Conservation (phyloP, 1,140 invertebrate species). For the Bombus picipes region DNA sequence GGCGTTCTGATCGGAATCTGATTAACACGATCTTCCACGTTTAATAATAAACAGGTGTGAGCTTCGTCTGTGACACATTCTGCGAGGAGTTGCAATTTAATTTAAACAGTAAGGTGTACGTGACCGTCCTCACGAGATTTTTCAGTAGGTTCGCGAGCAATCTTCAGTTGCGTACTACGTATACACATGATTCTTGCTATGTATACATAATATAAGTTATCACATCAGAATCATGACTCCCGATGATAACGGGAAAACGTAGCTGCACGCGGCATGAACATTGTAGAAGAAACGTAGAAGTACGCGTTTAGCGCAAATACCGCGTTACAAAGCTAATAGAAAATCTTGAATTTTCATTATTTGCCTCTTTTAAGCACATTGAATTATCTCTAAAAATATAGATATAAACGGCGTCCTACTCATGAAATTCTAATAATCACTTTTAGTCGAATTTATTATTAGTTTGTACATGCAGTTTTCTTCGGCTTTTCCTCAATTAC, state of each 20-base stretch:
- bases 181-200: neutral
- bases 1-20: neutral
- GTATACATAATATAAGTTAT: neutral
- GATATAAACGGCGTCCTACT: too few species aligned
- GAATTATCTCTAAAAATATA: neutral
- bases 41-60: slow-evolving; percentile 24
- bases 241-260: neutral
- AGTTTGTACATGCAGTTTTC: too few species aligned
- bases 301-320: neutral
- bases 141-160: slow-evolving; percentile 22
- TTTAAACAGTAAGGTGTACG: slow-evolving; percentile 44
- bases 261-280: neutral
- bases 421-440: too few species aligned
- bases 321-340: neutral
- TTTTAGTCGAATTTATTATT: too few species aligned
- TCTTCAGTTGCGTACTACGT: slow-evolving; percentile 20
- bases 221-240: neutral
- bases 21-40: neutral
- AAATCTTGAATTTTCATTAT: neutral
- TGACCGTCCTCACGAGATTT: slow-evolving; percentile 52
- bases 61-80: slow-evolving; percentile 36
- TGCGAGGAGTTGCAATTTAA: slow-evolving; percentile 52
- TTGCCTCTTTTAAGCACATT: neutral
- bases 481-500: too few species aligned
- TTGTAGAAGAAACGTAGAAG: neutral